These are phyloP conservation scores for Aphidius gifuensis DNA, from an alignment of 1,140 invertebrate genomes.

Conservation along the genomic window DNA sequence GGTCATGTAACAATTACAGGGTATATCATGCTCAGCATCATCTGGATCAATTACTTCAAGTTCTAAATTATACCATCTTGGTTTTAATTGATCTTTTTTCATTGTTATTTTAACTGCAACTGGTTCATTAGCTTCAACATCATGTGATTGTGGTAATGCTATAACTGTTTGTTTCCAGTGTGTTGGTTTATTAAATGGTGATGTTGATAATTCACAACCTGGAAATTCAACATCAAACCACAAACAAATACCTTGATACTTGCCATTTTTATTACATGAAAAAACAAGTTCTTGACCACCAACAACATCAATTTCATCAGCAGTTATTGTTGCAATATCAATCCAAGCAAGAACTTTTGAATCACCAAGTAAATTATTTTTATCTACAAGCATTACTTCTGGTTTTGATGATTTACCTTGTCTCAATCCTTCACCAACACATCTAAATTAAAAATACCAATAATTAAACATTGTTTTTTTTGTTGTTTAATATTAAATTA, in stretches of 20 bases:
- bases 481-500: constrained; percentile 49
- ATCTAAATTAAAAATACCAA: constrained; percentile 28
- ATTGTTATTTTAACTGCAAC: constrained; percentile 56
- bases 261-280: constrained; percentile 56
- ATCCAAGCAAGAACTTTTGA: constrained; percentile 73
- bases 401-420: constrained; percentile 41
- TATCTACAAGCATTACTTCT: constrained; percentile 40
- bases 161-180: constrained; percentile 98
- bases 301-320: constrained; percentile 74
- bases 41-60: constrained; percentile 68
- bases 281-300: constrained; percentile 62
- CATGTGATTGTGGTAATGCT: constrained; percentile 69
- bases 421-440: constrained; percentile 38
- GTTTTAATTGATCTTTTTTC: constrained; percentile 36
- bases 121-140: constrained; percentile 66
- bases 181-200: constrained; percentile 71
- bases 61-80: constrained; percentile 65
- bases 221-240: constrained; percentile 78
- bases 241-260: constrained; percentile 83
- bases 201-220: constrained; percentile 65
- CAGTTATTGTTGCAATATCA: constrained; percentile 63
- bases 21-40: constrained; percentile 69
- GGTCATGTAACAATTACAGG: constrained; percentile 72
- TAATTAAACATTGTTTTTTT: constrained; percentile 53
- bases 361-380: constrained; percentile 51